These are phyloP conservation scores for Vidua chalybeata DNA, from an alignment of 2,113 vertebrate species.

Conservation along the genomic window DNA sequence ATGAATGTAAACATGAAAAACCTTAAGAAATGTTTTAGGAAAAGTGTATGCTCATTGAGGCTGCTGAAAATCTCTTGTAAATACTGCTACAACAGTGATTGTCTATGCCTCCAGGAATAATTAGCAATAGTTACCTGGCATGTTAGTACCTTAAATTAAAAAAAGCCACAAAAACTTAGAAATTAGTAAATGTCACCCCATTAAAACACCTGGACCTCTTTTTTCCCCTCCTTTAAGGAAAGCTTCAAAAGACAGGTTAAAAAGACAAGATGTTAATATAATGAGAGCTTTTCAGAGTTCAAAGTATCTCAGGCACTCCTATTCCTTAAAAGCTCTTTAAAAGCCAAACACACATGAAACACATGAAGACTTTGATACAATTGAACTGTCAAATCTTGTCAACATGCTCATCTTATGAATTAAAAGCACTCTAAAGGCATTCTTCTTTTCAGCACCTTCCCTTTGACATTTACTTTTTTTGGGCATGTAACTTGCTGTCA, in stretches of 20 bases:
- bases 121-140: neutral
- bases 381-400: constrained; percentile 9
- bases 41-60: neutral
- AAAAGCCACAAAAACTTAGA: neutral
- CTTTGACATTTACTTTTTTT: neutral
- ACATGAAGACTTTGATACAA: constrained; percentile 7
- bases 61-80: neutral
- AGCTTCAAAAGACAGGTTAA: neutral
- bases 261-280: neutral
- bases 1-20: neutral
- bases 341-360: constrained; percentile 13
- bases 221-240: neutral
- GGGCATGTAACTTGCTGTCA: neutral
- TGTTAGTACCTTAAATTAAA: neutral
- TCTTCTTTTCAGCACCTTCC: neutral
- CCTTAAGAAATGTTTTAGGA: neutral
- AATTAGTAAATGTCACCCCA: neutral
- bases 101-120: neutral
- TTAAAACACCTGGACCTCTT: neutral
- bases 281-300: neutral
- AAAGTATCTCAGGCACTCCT: neutral
- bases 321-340: constrained; percentile 12
- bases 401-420: neutral
- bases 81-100: neutral
- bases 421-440: neutral